These are phyloP conservation scores for Pantherophis alleghaniensis DNA, from an alignment of 2,797 vertebrate species.

Conservation along the genomic window DNA sequence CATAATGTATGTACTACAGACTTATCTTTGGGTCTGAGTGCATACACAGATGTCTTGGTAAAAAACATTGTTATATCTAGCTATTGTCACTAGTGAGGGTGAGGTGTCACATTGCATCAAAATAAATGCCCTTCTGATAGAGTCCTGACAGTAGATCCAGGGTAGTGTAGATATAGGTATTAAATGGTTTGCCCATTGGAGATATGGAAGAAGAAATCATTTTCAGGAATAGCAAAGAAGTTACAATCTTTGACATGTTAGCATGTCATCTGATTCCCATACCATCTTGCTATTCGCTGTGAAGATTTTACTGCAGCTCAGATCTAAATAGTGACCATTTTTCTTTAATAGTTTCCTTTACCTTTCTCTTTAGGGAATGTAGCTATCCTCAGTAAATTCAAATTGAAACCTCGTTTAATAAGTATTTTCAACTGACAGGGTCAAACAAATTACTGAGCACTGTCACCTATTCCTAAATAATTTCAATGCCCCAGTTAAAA, in stretches of 20 bases:
- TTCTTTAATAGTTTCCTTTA: background rate
- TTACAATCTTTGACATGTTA: background rate
- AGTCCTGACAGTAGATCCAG: background rate
- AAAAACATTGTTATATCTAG: background rate
- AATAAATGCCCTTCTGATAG: background rate
- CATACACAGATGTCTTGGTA: background rate
- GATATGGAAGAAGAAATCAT: background rate
- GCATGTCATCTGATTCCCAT: background rate
- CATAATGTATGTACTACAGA: background rate
- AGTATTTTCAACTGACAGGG: background rate
- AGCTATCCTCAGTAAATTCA: background rate
- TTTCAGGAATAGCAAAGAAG: background rate
- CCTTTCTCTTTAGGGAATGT: background rate
- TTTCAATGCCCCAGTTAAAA: background rate
- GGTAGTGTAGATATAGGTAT: background rate
- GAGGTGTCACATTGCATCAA: background rate
- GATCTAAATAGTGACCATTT: background rate
- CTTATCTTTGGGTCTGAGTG: background rate
- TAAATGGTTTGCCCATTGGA: background rate
- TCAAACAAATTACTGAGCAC: background rate
- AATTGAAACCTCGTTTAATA: background rate
- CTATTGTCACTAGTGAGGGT: background rate
- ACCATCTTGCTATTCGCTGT: background rate
- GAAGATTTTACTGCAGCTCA: background rate
- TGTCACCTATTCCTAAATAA: background rate